Evolutionary conservation across 2,113 vertebrate species (phyloP), one percentile per base, ranked within the genome.

Genomic region (Vicugna pacos): DNA sequence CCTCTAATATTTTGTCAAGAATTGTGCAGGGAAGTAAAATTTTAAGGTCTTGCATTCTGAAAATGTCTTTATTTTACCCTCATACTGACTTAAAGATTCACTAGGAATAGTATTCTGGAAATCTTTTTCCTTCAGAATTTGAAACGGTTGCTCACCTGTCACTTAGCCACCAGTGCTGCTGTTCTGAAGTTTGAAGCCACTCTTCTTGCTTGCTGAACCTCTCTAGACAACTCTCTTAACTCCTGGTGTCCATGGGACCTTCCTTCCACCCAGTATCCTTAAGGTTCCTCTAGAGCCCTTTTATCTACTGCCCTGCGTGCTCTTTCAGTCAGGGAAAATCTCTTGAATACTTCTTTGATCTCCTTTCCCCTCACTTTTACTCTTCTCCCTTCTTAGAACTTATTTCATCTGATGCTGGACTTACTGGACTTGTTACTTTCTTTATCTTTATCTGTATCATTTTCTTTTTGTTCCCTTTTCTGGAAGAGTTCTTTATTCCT

Each of bases 241-340:
- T n/a, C 22, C 28, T 17, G 0, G 3, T 19, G 38, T 15, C 2
- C 5, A 5, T 7, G 13, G 32, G 17, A 8, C 15, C 62, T 28
- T n/a, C 17, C 42, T 70, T 38, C 15, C 5, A 3, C 22, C 10
- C 64, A 8, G 22, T n/a, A 35, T 13, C 64, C 79, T 32, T 15
- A 11, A 6, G 13, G 48, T 56, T 81, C 42, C 15, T 7, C 24
- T 1, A 2, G 6, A 46, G 14, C 35, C 30, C 17, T 6, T 38
- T 52, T 32, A 3, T 30, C 38, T n/a, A 42, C n/a, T 52, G 50
- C 32, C 11, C 13, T 52, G 13, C 38, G 19, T 5, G 4, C 48
- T 19, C 89, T 30, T 35, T 54, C 3, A 42, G 0, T 17, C 64
- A 2, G 28, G 76, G n/a, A 24, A 42, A 38, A 16, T 11, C 14